phyloP scores from a whole-genome alignment of 1,140 invertebrate genomes.

The Eumeta japonica region DNA sequence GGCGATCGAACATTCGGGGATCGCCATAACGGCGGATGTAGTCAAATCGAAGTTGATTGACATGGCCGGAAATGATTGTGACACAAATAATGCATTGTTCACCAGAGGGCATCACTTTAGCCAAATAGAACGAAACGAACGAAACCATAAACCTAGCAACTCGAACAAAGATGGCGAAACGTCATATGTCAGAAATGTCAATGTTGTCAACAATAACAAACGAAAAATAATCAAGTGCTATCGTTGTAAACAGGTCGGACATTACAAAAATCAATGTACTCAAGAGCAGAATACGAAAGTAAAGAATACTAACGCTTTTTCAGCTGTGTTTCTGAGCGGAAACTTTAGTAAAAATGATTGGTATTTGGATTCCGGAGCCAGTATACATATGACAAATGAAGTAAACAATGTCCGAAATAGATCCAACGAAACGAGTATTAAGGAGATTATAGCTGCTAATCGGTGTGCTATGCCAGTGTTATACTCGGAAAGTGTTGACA shows the following conservation, averaged over 20 bases:
- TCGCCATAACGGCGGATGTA: too few species aligned
- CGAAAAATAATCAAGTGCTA: conserved; percentile 4
- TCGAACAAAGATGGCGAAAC: conserved; percentile 8
- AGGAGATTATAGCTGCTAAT: conserved; percentile 19
- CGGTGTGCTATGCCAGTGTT: conserved; percentile 10
- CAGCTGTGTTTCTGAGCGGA: too few species aligned
- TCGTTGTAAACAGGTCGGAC: too few species aligned
- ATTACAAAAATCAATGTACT: too few species aligned
- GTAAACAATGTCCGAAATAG: conserved; percentile 10
- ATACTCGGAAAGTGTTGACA: conserved; percentile 9
- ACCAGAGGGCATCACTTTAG: conserved; percentile 1
- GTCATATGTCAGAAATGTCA: conserved; percentile 26
- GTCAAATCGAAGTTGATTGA: conserved; percentile 22
- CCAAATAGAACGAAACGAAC: background rate
- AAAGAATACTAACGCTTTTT: conserved; percentile 6
- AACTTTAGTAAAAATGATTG: conserved; percentile 17
- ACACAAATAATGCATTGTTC: conserved; percentile 4
- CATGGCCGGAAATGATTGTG: conserved; percentile 11
- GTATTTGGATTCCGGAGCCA: conserved; percentile 28
- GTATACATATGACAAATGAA: conserved; percentile 19
- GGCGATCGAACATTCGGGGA: too few species aligned
- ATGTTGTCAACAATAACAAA: conserved; percentile 11
- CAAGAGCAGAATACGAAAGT: conserved; percentile 1
- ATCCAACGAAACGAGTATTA: conserved; percentile 7
- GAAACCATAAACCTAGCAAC: conserved; percentile 1